Evolutionary conservation across 1,140 invertebrate genomes (phyloP), one percentile per base, ranked within the genome.

Genomic region (Lepidurus couesii): DNA sequence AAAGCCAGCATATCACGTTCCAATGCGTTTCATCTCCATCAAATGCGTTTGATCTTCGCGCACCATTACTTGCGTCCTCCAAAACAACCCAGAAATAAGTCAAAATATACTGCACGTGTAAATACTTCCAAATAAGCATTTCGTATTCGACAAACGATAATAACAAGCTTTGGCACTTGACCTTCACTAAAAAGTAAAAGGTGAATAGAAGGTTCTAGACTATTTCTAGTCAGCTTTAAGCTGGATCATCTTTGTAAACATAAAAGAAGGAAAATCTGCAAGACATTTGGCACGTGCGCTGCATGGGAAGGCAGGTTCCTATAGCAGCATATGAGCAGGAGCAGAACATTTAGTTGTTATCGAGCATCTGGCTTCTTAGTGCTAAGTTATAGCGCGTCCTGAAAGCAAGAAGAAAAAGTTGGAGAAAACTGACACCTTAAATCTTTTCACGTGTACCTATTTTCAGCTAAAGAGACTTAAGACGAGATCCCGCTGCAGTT

Each of bases 311-410:
- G 21, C 53, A 21, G 16, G 13, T 65, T 65, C n/a, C 21, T 65
- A 7, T 65, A 7, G 13, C 21, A 16, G 53, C 53, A 65, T 65
- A n/a, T 10, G 53, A 65, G 53, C 53, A 65, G 13, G 53, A 65
- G 53, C 53, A 65, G 53, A 65, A 65, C 53, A 65, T 65, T 65
- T 65, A 65, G 53, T 65, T 65, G 53, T 65, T 65, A 65, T 65
- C 53, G 53, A 65, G 53, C 53, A 65, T 65, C 53, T 65, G 53
- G 53, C 53, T 65, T 65, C 21, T 65, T 65, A 65, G 53, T 65
- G 53, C 53, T 65, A 65, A 65, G 53, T 65, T 65, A 65, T 65
- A 65, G 53, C 53, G 53, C 16, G 53, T 65, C 34, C 53, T 10
- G 53, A 65, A 21, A 65, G 53, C 16, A 65, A 13, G 53, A 11